Evolutionary conservation across 2,113 vertebrate species (phyloP).

Genomic region (Agapornis roseicollis): DNA sequence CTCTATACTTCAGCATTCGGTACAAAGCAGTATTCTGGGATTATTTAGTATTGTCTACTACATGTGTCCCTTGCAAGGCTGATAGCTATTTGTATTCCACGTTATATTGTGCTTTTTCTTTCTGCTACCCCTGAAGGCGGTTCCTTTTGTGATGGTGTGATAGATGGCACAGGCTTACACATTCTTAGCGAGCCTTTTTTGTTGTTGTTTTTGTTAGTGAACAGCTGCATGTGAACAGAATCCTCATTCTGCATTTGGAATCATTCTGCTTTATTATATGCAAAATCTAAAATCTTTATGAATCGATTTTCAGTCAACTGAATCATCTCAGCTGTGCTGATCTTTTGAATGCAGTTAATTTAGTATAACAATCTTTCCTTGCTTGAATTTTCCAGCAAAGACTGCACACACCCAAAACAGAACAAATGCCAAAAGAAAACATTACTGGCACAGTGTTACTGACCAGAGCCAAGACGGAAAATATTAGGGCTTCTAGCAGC

Average conservation of each 20-base stretch:
- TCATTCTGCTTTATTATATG: not conserved
- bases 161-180: not conserved
- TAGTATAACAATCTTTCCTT: not conserved
- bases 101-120: not conserved
- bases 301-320: not conserved
- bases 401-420: accelerated
- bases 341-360: not conserved
- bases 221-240: not conserved
- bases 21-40: not conserved
- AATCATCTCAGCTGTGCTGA: not conserved
- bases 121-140: not conserved
- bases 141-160: not conserved
- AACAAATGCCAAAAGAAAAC: not conserved
- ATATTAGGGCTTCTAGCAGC: not conserved
- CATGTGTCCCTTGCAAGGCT: not conserved
- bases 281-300: not conserved
- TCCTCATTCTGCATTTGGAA: not conserved
- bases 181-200: not conserved
- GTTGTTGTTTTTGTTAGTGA: not conserved
- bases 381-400: not conserved
- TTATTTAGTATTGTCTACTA: not conserved
- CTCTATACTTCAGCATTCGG: not conserved
- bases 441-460: not conserved
- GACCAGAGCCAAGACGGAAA: not conserved
- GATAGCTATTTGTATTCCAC: not conserved